Evolutionary conservation across 2,797 vertebrate species (phyloP), one percentile per base, ranked within the genome.

Genomic region (Delichon dasypus): DNA sequence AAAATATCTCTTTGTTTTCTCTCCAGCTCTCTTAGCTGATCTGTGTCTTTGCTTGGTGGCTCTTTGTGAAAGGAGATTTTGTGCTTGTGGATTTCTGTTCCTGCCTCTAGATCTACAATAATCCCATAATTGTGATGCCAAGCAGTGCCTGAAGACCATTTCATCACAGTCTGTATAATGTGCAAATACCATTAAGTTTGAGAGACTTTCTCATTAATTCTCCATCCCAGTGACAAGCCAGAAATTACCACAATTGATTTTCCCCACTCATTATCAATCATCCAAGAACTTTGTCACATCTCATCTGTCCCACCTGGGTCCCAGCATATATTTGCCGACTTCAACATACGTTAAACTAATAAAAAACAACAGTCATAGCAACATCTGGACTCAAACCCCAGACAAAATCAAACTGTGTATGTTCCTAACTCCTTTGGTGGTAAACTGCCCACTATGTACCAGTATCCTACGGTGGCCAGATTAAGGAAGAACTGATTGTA

Each of bases 241-340:
- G 96, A 97, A 98, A 98, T 98, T 98, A 98, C 97, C 97, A 97
- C 97, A 97, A 98, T 98, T 98, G 98, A 98, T 98, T 98, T 98
- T 96, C 96, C 94, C 92, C 85, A 74, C 96, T 98, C 96, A 96
- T 97, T 97, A 98, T 98, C 97, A 97, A 97, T 98, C 98, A 98
- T 97, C 93, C 89, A 84, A 93, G 97, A 97, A 97, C 96, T 97
- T 97, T 47, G 94, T 97, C 97, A 97, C 97, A 97, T 97, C 92
- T 97, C 95, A 95, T 98, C 97, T 96, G 93, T 77, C 96, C 97
- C 96, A 97, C 97, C 97, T 97, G 97, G 79, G 94, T 94, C 93
- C 84, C 72, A 57, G 94, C 91, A 93, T 88, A 93, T 93, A 89
- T 96, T 91, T 92, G 85, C 89, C 88, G 61, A 77, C 70, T 88